phyloP scores from a whole-genome alignment of 2,113 vertebrate species.

The Laticauda laticaudata region DNA sequence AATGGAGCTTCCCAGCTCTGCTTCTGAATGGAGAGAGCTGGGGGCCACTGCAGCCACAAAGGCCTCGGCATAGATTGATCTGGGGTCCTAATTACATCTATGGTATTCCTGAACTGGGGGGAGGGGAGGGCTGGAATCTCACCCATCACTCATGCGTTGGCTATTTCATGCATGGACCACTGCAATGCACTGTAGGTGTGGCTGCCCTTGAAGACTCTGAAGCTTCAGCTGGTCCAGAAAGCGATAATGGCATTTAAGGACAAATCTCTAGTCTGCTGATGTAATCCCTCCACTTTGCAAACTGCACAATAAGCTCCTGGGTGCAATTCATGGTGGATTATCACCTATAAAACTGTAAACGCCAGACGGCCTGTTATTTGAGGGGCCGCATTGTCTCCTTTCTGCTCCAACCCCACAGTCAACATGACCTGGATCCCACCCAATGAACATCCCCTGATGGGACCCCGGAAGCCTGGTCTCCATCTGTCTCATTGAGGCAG shows the following conservation, averaged over 20 bases:
- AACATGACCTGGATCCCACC: not conserved
- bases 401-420: not conserved
- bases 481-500: not conserved
- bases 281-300: not conserved
- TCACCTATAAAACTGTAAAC: not conserved
- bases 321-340: not conserved
- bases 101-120: not conserved
- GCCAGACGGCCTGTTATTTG: not conserved
- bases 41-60: not conserved
- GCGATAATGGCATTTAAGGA: not conserved
- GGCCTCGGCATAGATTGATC: not conserved
- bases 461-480: not conserved
- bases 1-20: not conserved
- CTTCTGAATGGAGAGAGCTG: not conserved
- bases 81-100: not conserved
- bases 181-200: not conserved
- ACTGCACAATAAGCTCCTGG: not conserved
- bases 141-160: not conserved
- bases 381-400: not conserved
- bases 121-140: not conserved
- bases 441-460: not conserved
- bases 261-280: not conserved
- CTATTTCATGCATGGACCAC: not conserved
- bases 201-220: not conserved
- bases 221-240: not conserved